Evolutionary conservation across 2,888 invertebrate species (phyloP).

Genomic region (Hofmannophila pseudospretella): DNA sequence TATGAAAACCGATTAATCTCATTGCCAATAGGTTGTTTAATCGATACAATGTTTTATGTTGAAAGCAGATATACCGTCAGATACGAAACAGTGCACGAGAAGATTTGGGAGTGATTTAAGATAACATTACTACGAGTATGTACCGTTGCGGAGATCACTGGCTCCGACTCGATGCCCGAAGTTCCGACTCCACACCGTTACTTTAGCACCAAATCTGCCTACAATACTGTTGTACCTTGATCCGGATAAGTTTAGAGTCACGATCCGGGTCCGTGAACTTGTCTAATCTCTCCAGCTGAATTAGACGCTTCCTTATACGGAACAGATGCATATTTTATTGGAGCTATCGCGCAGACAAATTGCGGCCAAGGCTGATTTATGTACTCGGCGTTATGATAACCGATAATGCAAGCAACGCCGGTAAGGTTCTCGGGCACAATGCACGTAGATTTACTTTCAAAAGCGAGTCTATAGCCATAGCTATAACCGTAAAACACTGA

Average conservation of each 20-base stretch:
- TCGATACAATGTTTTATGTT: too few relatives aligned
- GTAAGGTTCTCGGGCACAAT: slow-evolving; percentile 3
- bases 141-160: slow-evolving; percentile 61
- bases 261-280: slow-evolving; percentile 53
- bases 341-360: slow-evolving; percentile 32
- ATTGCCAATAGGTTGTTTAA: too few relatives aligned
- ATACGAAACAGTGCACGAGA: slow-evolving; percentile 23
- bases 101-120: slow-evolving; percentile 55
- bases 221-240: slow-evolving; percentile 64
- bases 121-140: slow-evolving; percentile 55
- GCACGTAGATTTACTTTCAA: neutral
- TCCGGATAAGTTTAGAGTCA: slow-evolving; percentile 71
- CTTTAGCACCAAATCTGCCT: slow-evolving; percentile 71
- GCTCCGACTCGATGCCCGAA: slow-evolving; percentile 31
- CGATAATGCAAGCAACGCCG: slow-evolving; percentile 7
- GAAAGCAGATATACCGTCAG: too few relatives aligned
- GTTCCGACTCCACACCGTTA: slow-evolving; percentile 48
- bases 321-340: slow-evolving; percentile 47
- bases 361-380: slow-evolving; percentile 41
- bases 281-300: slow-evolving; percentile 56
- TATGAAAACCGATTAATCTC: too few relatives aligned
- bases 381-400: slow-evolving; percentile 15
- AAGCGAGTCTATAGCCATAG: slow-evolving; percentile 6
- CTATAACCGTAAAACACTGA: slow-evolving; percentile 4
- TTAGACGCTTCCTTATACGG: slow-evolving; percentile 65